Base-by-base conservation (phyloP, 2,888 invertebrate genomes). In the Leucophenga maculata region DNA sequence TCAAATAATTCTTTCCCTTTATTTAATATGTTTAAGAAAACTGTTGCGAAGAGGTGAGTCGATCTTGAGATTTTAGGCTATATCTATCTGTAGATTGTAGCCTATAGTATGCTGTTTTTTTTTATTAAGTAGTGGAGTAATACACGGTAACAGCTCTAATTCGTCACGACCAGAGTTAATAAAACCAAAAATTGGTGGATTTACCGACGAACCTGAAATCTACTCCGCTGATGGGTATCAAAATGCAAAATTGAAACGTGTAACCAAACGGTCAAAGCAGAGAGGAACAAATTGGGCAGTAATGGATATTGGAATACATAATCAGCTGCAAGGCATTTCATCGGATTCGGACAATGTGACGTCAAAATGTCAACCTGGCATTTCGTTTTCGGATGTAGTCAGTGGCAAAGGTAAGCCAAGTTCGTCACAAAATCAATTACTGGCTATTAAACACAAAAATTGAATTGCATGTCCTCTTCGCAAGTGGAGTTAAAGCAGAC, bases 381-480 rank as follows among this genome's bases (percentile, higher is more conserved):
- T 62, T 18, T 20, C 44, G 14, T 62, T 18, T 44, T 62, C 60
- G 13, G 60, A 62, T 31, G 44, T 62, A 1, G 60, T 62, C 39
- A 62, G 44, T 18, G 60, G 60, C 44, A 62, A 16, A 20, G 60
- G 18, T 11, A 16, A 13, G 13, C 20, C 11, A 26, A 32, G 32
- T 32, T 18, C 4, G 26, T 26, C 2, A 3, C 46, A 18, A 16
- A 20, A 44, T 18, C 20, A 62, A 6, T 13, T 44, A 11, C 18
- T 32, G n/a, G 18, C 46, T 13, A 6, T 18, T 20, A 44, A 26
- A 26, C 3, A 26, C 26, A 26, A 26, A 2, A 26, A 26, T 26
- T 4, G 26, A 26, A 26, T 3, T 4, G 26, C 4, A 26, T 26
- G 26, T 26, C 4, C 26, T 4, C 26, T 4, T 4, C 26, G 26